phyloP scores from a whole-genome alignment of 1,140 invertebrate species.

The Bombus confusus region DNA sequence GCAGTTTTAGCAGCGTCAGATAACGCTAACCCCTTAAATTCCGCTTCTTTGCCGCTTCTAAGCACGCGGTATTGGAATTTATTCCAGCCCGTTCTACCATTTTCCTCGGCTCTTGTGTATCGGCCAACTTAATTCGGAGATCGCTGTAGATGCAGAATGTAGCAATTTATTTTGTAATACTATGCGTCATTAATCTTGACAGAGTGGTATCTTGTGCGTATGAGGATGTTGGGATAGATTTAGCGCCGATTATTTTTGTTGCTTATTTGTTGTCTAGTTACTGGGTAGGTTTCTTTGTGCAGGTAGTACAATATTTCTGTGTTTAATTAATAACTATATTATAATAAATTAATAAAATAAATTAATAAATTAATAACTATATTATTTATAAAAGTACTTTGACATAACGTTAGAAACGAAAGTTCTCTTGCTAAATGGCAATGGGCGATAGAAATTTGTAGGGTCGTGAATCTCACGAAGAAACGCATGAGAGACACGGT shows the following conservation, averaged over 20 bases:
- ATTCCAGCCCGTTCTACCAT: background rate
- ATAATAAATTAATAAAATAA: no score
- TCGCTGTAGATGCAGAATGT: no score
- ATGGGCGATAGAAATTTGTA: background rate
- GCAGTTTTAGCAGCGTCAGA: slow-evolving; percentile 34
- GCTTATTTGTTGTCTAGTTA: no score
- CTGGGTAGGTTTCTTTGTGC: no score
- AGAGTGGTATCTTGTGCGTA: background rate
- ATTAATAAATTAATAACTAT: no score
- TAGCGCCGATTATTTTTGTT: no score
- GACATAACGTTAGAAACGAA: background rate
- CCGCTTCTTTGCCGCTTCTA: slow-evolving; percentile 26
- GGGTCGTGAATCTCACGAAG: no score
- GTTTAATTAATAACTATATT: no score
- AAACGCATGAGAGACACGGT: no score
- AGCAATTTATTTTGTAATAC: background rate
- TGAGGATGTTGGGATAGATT: background rate
- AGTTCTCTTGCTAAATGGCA: background rate
- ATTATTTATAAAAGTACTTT: background rate
- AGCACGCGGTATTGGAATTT: slow-evolving; percentile 28
- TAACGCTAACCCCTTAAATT: slow-evolving; percentile 37
- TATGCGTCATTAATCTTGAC: background rate
- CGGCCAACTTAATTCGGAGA: background rate
- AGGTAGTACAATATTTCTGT: no score
- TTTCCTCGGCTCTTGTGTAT: background rate